Evolutionary conservation across 2,888 invertebrate species (phyloP).

Genomic region (Xanthorhoe spadicearia): DNA sequence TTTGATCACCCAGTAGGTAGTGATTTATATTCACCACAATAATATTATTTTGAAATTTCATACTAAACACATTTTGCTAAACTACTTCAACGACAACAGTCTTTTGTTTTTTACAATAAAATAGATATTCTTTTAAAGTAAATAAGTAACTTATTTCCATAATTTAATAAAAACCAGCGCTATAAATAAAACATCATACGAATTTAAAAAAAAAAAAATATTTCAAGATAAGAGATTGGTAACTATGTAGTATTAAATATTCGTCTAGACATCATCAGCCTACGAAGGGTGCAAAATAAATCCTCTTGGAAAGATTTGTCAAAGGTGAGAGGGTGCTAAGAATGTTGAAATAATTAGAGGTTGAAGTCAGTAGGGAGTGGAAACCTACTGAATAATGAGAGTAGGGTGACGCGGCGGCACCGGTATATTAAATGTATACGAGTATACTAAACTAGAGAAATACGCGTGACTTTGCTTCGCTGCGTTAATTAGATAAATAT

Average conservation of each 20-base stretch:
- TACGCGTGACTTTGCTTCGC: not conserved
- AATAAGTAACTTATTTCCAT: no score
- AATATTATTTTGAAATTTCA: no score
- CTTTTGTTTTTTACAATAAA: no score
- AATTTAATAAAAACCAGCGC: no score
- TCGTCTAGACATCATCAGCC: constrained; percentile 32
- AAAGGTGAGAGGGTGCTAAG: constrained; percentile 35
- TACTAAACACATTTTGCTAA: no score
- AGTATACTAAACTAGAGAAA: not conserved
- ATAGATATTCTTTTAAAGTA: no score
- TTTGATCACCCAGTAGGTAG: no score
- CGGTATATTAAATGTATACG: constrained; percentile 5
- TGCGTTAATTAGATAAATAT: not conserved
- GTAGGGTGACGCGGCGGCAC: not conserved
- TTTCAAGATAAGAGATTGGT: not conserved
- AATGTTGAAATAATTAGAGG: constrained; percentile 42
- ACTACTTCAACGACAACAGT: no score
- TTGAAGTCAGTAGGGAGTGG: constrained; percentile 29
- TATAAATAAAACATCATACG: not conserved
- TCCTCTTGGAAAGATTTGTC: constrained; percentile 35
- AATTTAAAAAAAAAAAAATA: not conserved
- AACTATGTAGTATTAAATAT: not conserved
- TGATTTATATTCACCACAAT: no score
- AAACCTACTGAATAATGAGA: constrained; percentile 37
- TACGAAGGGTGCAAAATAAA: constrained; percentile 33